Conservation (phyloP, 2,888 invertebrate species). For the Plusia festucae region DNA sequence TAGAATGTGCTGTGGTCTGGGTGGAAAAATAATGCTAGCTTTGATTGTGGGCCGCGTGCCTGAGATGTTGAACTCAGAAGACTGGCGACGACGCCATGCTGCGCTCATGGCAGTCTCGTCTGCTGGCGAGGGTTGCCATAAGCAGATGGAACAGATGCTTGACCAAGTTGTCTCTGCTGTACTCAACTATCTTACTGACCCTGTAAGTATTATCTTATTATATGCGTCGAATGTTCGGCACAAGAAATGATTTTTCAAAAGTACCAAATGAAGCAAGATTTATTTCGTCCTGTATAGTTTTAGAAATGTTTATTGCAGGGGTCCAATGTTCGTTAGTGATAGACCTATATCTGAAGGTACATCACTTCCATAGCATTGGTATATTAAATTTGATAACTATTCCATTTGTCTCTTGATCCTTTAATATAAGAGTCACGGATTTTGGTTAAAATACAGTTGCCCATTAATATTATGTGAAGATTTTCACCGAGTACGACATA, state of each 20-base stretch:
- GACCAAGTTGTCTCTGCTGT: constrained; percentile 97
- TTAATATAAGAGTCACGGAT: constrained; percentile 78
- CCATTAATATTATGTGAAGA: not conserved
- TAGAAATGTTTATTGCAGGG: not conserved
- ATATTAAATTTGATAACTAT: constrained; percentile 82
- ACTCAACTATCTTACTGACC: constrained; percentile 95
- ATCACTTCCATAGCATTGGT: constrained; percentile 88
- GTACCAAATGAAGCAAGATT: not conserved
- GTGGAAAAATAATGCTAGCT: constrained; percentile 96
- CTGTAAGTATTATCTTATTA: constrained; percentile 90
- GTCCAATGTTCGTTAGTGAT: constrained; percentile 88
- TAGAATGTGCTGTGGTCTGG: constrained; percentile 98
- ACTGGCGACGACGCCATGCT: constrained; percentile 98
- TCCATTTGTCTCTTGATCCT: constrained; percentile 77
- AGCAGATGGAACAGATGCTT: constrained; percentile 99
- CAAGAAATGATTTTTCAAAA: too few relatives aligned
- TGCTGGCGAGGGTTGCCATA: constrained; percentile 99
- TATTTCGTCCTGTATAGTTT: not conserved
- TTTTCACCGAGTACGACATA: not conserved
- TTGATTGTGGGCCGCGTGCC: constrained; percentile 96
- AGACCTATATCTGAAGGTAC: constrained; percentile 64
- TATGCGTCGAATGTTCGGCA: too few relatives aligned
- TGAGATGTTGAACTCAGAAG: constrained; percentile 94
- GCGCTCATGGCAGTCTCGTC: constrained; percentile 99
- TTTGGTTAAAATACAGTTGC: constrained; percentile 83